phyloP scores from a whole-genome alignment of 1,140 invertebrate genomes.

The honey bee (Apis mellifera) region DNA sequence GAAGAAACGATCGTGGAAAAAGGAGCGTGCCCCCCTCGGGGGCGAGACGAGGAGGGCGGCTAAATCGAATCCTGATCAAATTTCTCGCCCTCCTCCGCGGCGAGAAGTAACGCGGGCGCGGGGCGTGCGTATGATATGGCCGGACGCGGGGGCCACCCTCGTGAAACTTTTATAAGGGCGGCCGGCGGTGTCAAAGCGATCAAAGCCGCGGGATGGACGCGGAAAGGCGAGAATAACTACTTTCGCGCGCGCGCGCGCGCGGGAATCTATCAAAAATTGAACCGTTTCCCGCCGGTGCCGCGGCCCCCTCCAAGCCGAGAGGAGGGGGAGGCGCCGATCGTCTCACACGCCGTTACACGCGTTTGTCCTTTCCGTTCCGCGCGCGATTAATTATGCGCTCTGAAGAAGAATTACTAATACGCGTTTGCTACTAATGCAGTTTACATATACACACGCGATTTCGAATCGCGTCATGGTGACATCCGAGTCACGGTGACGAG shows the following conservation, averaged over 20 bases:
- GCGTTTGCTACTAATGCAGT: not conserved
- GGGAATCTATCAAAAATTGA: too few species aligned
- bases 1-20: conserved; percentile 36
- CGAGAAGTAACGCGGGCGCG: not conserved
- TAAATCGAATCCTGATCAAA: conserved; percentile 60
- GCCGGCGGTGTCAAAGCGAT: conserved; percentile 56
- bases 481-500: not conserved
- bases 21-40: conserved; percentile 26
- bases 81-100: conserved; percentile 44
- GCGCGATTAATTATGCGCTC: conserved; percentile 30
- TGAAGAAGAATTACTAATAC: not conserved
- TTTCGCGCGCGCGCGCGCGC: too few species aligned
- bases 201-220: conserved; percentile 43
- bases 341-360: not conserved
- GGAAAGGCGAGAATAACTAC: not conserved
- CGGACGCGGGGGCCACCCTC: conserved; percentile 23
- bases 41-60: not conserved
- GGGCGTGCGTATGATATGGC: too few species aligned
- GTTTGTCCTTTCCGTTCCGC: conserved; percentile 5
- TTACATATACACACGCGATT: not conserved
- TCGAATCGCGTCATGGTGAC: not conserved
- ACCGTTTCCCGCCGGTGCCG: too few species aligned
- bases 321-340: not conserved
- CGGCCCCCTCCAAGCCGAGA: not conserved
- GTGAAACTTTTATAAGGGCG: conserved; percentile 62